Evolutionary conservation across 92 coral and sea anemone species (phyloP), one percentile per base, ranked within the genome.

Genomic region (Epizoanthus stellaris): DNA sequence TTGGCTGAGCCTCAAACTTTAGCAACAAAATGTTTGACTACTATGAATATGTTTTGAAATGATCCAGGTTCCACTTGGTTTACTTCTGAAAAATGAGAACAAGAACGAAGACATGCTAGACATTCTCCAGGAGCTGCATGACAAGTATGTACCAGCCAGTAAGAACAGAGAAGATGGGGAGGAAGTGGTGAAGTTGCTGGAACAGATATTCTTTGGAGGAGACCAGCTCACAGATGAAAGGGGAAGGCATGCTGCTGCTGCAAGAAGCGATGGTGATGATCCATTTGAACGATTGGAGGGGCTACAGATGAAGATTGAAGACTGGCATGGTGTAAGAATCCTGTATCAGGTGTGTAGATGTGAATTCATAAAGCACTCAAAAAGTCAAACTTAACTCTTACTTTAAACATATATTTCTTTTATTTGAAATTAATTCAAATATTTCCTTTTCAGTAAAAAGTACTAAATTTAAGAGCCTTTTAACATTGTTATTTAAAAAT

Each of bases 281-380:
- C 8, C 16, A 0, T 92, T 47, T 70, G 91, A 89, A 56, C 30
- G 85, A 38, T 84, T 88, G 2, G 89, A 91, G 74, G 95, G 92
- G n/a, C n/a, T 92, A 10, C 0, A 82, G 16, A 56, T 82, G 10
- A 89, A 92, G 63, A 87, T 81, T 13, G 92, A 89, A 52, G 91
- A 92, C 75, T 92, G 93, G 95, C 91, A 92, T 82, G 93, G 91
- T 3, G 72, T 89, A 21, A 36, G 94, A 21, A 19, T 91, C 40
- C 25, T 90, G 39, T 87, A 90, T 34, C 93, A 87, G 91, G 93
- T 90, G 21, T 17, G 61, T 59, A 14, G 4, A 64, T 70, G 66
- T 17, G 42, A 17, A 64, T 45, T 80, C 11, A 64, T 47, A 47
- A 47, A 47, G 53, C 53, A 47, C 53, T 47, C 53, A 47, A 47